Conservation (phyloP, 2,797 vertebrate species). For the Pseudocheirus occidentalis region DNA sequence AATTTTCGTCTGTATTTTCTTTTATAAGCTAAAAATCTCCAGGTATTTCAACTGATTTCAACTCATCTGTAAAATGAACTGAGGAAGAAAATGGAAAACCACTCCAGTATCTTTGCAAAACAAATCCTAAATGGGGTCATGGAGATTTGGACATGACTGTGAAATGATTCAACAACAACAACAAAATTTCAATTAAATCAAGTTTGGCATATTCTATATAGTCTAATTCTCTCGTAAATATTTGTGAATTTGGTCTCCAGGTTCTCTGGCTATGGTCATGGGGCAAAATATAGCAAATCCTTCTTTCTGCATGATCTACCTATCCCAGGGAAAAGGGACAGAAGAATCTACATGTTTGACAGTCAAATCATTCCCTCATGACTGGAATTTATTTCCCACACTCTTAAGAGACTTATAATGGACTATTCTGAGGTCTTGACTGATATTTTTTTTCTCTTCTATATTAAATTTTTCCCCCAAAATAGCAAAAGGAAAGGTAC, state of each 20-base stretch:
- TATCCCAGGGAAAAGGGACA: not conserved
- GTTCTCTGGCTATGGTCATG: not conserved
- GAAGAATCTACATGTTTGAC: not conserved
- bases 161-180: not conserved
- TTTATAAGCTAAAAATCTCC: not conserved
- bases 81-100: not conserved
- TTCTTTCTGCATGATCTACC: not conserved
- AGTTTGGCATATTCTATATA: not conserved
- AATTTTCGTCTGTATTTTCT: not conserved
- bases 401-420: not conserved
- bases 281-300: not conserved
- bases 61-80: not conserved
- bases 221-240: not conserved
- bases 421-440: constrained; percentile 23
- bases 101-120: not conserved
- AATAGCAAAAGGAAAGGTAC: not conserved
- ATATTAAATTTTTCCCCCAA: not conserved
- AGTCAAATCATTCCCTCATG: not conserved
- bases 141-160: not conserved
- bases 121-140: not conserved
- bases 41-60: not conserved
- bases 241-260: not conserved
- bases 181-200: not conserved
- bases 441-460: constrained; percentile 5
- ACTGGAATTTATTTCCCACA: not conserved